Evolutionary conservation across 1,140 invertebrate species (phyloP).

Genomic region (Hesperophylax magnus): DNA sequence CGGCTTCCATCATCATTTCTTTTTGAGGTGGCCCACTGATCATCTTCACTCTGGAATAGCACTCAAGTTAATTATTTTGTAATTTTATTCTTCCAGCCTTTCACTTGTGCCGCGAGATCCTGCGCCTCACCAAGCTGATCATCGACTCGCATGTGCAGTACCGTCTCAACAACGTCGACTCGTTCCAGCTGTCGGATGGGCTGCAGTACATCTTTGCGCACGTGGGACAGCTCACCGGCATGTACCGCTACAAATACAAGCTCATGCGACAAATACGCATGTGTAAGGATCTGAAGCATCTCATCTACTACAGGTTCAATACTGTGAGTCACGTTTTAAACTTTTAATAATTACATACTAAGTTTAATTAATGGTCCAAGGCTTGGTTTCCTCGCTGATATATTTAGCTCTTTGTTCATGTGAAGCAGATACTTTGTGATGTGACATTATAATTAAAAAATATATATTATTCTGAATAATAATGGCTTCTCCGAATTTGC

Average conservation of each 20-base stretch:
- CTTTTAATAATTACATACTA: too few relatives aligned
- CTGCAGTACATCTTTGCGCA: slow-evolving; percentile 99
- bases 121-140: slow-evolving; percentile 97
- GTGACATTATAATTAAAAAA: too few relatives aligned
- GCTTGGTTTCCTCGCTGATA: too few relatives aligned
- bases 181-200: slow-evolving; percentile 98
- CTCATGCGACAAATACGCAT: slow-evolving; percentile 99
- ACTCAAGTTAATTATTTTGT: too few relatives aligned
- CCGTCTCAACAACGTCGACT: slow-evolving; percentile 98
- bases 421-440: too few relatives aligned
- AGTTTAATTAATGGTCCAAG: too few relatives aligned
- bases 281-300: slow-evolving; percentile 99
- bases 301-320: slow-evolving; percentile 99
- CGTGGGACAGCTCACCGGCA: slow-evolving; percentile 98
- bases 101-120: slow-evolving; percentile 98
- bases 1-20: too few relatives aligned
- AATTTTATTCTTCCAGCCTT: slow-evolving; percentile 80
- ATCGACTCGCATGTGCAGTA: slow-evolving; percentile 99
- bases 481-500: too few relatives aligned
- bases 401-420: too few relatives aligned
- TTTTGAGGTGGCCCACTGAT: too few relatives aligned
- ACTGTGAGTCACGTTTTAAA: slow-evolving; percentile 78
- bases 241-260: slow-evolving; percentile 99
- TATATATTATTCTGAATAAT: too few relatives aligned
- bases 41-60: too few relatives aligned